phyloP scores from a whole-genome alignment of 1,140 invertebrate species.

The Psix sp. region DNA sequence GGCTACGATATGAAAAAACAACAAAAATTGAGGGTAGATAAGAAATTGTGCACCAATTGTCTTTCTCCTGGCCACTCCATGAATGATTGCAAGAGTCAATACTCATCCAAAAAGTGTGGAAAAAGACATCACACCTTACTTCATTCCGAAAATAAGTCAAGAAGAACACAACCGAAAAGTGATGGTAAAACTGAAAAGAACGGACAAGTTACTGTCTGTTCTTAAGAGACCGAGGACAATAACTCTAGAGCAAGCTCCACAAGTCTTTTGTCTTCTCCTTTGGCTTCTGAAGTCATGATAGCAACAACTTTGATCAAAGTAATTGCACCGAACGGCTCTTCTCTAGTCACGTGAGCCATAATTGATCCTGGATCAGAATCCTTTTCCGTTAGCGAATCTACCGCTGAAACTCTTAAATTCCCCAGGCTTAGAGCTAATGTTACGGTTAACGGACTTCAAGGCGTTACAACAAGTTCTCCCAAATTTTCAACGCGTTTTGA shows the following conservation, averaged over 20 bases:
- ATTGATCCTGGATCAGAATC: background rate
- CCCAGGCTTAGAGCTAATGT: background rate
- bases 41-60: no score
- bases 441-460: background rate
- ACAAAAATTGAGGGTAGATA: no score
- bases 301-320: background rate
- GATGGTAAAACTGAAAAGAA: background rate
- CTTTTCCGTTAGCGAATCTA: background rate
- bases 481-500: background rate
- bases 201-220: no score
- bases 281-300: background rate
- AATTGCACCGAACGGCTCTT: background rate
- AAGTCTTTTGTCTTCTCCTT: background rate
- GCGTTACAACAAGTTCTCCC: background rate
- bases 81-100: no score
- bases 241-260: no score
- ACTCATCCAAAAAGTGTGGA: no score
- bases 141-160: background rate
- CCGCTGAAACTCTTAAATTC: background rate
- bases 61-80: no score
- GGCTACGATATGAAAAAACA: no score
- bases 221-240: background rate
- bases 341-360: background rate
- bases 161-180: conserved; percentile 7
- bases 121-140: conserved; percentile 7